Percentiles rank a stretch among this genome's conserved stretches.
These are phyloP conservation scores for Xerus inauris DNA, from an alignment of 2,113 vertebrate species.

Conservation along the genomic window DNA sequence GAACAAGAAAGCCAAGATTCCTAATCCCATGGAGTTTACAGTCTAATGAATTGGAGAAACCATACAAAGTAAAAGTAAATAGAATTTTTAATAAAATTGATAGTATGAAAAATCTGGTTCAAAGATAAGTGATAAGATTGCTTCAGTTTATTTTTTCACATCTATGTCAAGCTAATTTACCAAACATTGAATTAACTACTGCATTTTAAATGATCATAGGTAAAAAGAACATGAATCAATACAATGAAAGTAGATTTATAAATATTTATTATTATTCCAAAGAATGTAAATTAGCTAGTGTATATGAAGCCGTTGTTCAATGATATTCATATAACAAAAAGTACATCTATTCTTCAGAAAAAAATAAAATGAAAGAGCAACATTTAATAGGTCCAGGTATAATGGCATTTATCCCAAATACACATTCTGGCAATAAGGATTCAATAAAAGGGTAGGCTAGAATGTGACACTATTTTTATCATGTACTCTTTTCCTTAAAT, in stretches of 20 bases:
- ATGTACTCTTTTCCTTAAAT: not conserved
- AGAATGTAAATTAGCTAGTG: not conserved
- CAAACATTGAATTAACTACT: not conserved
- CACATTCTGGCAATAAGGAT: not conserved
- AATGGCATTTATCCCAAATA: not conserved
- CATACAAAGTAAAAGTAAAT: not conserved
- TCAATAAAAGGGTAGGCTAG: not conserved
- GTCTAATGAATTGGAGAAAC: not conserved
- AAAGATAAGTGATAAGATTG: not conserved
- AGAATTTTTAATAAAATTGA: not conserved
- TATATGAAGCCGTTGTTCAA: not conserved
- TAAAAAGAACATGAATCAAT: not conserved
- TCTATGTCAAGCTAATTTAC: not conserved
- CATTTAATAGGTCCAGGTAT: not conserved
- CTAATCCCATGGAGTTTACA: not conserved
- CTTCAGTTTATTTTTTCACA: not conserved
- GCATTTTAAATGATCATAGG: not conserved
- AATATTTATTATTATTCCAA: constrained; percentile 41
- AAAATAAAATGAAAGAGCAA: not conserved
- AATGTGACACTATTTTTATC: not conserved
- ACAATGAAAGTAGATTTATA: constrained; percentile 41
- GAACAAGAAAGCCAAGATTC: not conserved
- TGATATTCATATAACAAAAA: constrained; percentile 13
- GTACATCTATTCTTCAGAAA: not conserved
- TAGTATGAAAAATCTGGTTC: not conserved